Conservation (phyloP, 2,888 invertebrate species). For the Gymnoscelis rufifasciata region DNA sequence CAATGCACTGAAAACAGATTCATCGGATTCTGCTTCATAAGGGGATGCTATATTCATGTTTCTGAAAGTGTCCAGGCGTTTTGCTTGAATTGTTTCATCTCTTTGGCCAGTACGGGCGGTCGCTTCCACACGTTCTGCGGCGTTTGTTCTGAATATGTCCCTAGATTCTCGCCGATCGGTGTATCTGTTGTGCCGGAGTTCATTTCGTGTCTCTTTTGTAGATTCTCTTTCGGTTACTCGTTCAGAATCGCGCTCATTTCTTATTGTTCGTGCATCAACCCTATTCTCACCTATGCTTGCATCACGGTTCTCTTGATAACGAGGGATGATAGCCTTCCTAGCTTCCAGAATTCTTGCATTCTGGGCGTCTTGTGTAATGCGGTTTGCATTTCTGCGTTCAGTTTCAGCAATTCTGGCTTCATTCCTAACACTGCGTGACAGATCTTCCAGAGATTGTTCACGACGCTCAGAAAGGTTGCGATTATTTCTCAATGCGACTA, state of each 20-base stretch:
- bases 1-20: constrained; percentile 39
- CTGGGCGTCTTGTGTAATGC: background rate
- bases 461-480: constrained; percentile 1
- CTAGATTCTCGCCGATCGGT: background rate
- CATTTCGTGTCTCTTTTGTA: constrained; percentile 5
- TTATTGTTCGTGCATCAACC: constrained; percentile 3
- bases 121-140: constrained; percentile 8
- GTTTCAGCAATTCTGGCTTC: background rate
- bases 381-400: background rate
- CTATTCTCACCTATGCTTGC: constrained; percentile 4
- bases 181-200: constrained; percentile 7
- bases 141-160: background rate
- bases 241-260: constrained; percentile 3
- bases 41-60: constrained; percentile 25
- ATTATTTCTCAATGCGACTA: background rate
- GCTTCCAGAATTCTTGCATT: constrained; percentile 1
- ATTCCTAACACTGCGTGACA: background rate
- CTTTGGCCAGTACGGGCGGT: background rate
- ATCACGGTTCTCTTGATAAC: constrained; percentile 6
- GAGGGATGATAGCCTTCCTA: constrained; percentile 11
- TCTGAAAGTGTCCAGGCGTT: constrained; percentile 27
- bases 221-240: constrained; percentile 4
- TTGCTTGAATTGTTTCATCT: constrained; percentile 4
- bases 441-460: background rate
- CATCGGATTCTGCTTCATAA: constrained; percentile 17